Percentiles rank a stretch among this genome's conserved stretches.
Conservation (phyloP, 37 sponge, comb jelly and placozoan species). For the Amphimedon queenslandica region DNA sequence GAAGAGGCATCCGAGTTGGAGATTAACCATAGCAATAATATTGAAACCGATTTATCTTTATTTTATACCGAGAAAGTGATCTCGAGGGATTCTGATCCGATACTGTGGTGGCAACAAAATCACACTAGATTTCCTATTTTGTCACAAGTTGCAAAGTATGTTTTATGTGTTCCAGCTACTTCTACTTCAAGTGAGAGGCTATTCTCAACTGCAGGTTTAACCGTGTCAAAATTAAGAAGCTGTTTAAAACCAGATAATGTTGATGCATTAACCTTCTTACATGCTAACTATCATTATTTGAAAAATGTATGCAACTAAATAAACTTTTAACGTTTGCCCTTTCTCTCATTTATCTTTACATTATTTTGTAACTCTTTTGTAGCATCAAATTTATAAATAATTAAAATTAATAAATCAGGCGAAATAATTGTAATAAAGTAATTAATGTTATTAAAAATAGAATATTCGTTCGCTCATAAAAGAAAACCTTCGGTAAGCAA, state of each 20-base stretch:
- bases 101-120: conserved; percentile 17
- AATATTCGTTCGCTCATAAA: not conserved
- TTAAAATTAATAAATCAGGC: not conserved
- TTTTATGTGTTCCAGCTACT: conserved; percentile 22
- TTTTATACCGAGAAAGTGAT: not conserved
- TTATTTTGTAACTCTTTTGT: no score
- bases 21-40: not conserved
- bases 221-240: not conserved
- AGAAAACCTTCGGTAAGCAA: not conserved
- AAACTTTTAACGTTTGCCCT: no score
- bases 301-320: not conserved
- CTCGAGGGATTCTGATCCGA: not conserved
- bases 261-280: not conserved
- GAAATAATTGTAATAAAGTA: not conserved
- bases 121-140: conserved; percentile 2
- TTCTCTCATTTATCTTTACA: no score
- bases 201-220: not conserved
- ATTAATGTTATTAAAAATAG: not conserved
- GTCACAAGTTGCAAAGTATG: not conserved
- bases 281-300: not conserved
- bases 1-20: not conserved
- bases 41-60: not conserved
- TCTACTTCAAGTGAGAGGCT: conserved; percentile 14
- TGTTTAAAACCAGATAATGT: conserved; percentile 9
- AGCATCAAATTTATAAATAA: no score